Evolutionary conservation across 2,113 vertebrate species (phyloP), one percentile per base, ranked within the genome.

Genomic region (Chauna torquata): DNA sequence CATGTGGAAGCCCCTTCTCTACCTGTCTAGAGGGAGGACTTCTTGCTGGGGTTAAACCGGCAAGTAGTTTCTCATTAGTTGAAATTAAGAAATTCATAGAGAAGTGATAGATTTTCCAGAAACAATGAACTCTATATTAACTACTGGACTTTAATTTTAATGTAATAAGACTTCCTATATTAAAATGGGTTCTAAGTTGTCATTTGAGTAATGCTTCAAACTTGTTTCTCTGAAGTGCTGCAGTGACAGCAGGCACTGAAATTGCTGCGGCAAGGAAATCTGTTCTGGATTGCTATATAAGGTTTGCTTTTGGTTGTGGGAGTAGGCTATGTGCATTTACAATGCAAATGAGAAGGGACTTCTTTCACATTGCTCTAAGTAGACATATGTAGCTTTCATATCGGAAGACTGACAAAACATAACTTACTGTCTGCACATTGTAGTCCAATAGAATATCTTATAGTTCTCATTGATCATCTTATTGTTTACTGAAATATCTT

Each of bases 11-110:
- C 12, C 20, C 6, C n/a, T 80, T 83, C 50, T 59, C 32, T 50
- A 27, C 17, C 11, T 58, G 32, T 86, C 44, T 76, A 58, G 28
- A 84, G 90, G 58, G 28, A 88, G 32, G 59, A 42, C 55, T 44
- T 96, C 86, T 64, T 87, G 81, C 23, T 87, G 61, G 40, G 19
- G 86, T 96, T 94, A 81, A 96, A 72, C 58, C 78, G 40, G 22
- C 91, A 87, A 92, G 62, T 62, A 82, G 6, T 36, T 72, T 95
- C 47, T 68, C 75, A 91, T 55, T 80, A 61, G 30, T 82, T 92
- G 86, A 91, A 87, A 69, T 86, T 84, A 75, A 59, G 64, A 79
- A 97, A 77, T 32, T 84, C 4, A 76, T 40, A 66, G 23, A 76
- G 10, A 57, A 69, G n/a, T 86, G 14, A 12, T 50, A 69, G 72